Percentiles rank a stretch among this genome's conserved stretches.
Evolutionary conservation across 2,888 invertebrate species (phyloP).

Genomic region (Fabriciana adippe): DNA sequence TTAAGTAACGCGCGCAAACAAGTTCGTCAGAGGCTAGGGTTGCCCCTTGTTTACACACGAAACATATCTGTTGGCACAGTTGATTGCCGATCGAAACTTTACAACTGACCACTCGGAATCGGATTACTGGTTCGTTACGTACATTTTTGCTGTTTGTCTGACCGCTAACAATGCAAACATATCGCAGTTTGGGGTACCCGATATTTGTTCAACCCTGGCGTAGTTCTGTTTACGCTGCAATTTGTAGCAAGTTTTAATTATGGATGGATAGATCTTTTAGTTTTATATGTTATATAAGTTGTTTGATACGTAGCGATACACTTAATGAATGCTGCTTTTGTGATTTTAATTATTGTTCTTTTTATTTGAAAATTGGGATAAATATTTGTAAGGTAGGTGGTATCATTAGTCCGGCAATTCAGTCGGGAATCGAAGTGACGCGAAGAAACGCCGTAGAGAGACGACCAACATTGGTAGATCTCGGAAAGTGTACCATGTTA

Average conservation of each 20-base stretch:
- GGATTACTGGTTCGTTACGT: conserved; percentile 74
- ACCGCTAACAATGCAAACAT: conserved; percentile 70
- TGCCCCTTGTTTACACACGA: conserved; percentile 67
- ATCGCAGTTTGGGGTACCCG: conserved; percentile 48
- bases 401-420: too few relatives aligned
- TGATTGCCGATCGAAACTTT: conserved; percentile 77
- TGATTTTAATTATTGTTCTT: too few relatives aligned
- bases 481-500: too few relatives aligned
- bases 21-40: conserved; percentile 45
- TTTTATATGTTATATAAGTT: conserved; percentile 5
- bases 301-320: too few relatives aligned
- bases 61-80: conserved; percentile 73
- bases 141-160: conserved; percentile 70
- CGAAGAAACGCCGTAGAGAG: too few relatives aligned
- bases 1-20: conserved; percentile 46
- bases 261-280: conserved; percentile 11
- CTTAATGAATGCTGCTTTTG: too few relatives aligned
- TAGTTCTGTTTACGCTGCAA: conserved; percentile 41
- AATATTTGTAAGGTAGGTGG: too few relatives aligned
- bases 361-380: too few relatives aligned
- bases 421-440: too few relatives aligned
- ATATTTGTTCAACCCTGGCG: conserved; percentile 56
- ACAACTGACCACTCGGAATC: conserved; percentile 74
- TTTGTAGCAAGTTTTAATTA: conserved; percentile 46
- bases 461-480: too few relatives aligned